Percentiles rank a stretch among this genome's conserved stretches.
phyloP scores from a whole-genome alignment of 2,888 invertebrate species.

The Stenotaenia linearis region DNA sequence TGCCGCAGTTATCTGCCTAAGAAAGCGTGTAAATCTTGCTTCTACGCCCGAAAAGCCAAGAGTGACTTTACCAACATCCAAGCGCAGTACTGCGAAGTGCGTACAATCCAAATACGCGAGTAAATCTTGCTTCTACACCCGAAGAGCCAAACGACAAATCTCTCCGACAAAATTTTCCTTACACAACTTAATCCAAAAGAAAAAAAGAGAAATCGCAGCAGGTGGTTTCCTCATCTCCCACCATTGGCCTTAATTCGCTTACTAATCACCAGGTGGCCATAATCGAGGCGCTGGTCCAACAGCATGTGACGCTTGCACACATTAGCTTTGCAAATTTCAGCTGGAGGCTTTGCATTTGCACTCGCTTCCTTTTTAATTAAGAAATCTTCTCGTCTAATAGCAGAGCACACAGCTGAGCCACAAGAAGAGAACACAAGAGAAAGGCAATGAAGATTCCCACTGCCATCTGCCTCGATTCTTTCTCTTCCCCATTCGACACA shows the following conservation, averaged over 20 bases:
- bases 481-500: neutral
- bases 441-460: constrained; percentile 10
- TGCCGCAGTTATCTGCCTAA: no score
- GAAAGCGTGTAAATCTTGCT: no score
- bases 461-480: constrained; percentile 4
- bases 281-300: constrained; percentile 23
- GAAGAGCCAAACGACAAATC: no score
- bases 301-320: constrained; percentile 1
- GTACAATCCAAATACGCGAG: no score
- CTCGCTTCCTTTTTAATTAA: constrained; percentile 26
- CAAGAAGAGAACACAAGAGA: neutral
- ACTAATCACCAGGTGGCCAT: constrained; percentile 24
- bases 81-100: no score
- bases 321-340: constrained; percentile 24
- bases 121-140: no score
- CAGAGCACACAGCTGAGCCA: constrained; percentile 16
- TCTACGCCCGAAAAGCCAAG: no score
- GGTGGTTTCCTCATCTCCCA: neutral
- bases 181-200: neutral
- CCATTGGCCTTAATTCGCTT: constrained; percentile 5
- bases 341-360: constrained; percentile 17
- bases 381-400: constrained; percentile 18
- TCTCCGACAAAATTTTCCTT: neutral
- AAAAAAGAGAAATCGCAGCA: neutral
- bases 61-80: no score